phyloP scores from a whole-genome alignment of 2,888 invertebrate species.

The Luperina nickerlii region DNA sequence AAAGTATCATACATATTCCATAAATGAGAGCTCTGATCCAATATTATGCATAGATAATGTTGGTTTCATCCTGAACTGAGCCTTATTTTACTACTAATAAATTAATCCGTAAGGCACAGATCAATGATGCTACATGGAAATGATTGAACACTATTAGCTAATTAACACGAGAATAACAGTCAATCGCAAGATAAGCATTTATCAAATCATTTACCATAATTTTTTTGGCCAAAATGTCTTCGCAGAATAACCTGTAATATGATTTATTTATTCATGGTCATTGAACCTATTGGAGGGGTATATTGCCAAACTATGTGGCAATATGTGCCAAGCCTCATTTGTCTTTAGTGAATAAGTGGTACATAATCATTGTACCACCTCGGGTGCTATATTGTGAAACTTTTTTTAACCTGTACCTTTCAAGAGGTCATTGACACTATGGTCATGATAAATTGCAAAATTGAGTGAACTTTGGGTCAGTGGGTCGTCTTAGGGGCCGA shows the following conservation, averaged over 20 bases:
- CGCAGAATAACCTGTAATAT: constrained; percentile 11
- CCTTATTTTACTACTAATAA: neutral
- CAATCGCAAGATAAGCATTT: neutral
- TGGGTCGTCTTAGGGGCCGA: no score
- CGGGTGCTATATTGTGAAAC: neutral
- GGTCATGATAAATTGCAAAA: neutral
- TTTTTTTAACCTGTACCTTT: constrained; percentile 4
- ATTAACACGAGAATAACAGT: neutral
- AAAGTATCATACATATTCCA: neutral
- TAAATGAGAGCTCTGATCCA: neutral
- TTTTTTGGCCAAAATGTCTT: neutral
- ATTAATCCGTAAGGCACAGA: neutral
- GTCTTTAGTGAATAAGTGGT: neutral
- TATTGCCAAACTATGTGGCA: constrained; percentile 49
- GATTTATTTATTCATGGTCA: constrained; percentile 35
- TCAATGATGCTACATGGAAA: neutral
- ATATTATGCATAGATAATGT: neutral
- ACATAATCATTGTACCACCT: neutral
- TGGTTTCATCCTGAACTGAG: neutral
- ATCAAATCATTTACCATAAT: neutral
- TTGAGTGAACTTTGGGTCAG: neutral
- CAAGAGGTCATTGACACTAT: constrained; percentile 37
- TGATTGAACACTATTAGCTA: neutral
- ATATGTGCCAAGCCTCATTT: constrained; percentile 29
- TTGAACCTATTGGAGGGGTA: constrained; percentile 32